Percentiles rank a stretch among this genome's conserved stretches.
Evolutionary conservation across 1,140 invertebrate genomes (phyloP).

Genomic region (Temnothorax longispinosus): DNA sequence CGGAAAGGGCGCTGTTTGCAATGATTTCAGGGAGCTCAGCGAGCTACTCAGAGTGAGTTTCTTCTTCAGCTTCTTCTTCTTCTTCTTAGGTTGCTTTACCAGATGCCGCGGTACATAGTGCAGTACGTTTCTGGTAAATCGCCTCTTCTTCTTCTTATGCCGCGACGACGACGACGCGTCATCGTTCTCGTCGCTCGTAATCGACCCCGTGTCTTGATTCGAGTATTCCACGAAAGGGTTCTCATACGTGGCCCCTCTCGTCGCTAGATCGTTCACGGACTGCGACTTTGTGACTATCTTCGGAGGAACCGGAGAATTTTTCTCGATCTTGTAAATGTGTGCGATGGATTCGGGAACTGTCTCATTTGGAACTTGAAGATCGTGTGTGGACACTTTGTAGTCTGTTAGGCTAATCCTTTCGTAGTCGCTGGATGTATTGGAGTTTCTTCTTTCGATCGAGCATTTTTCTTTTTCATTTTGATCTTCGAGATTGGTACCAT

Average conservation of each 20-base stretch:
- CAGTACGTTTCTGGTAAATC: slow-evolving; percentile 77
- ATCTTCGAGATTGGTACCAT: background rate
- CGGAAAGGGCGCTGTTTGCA: slow-evolving; percentile 6
- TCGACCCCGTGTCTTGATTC: background rate
- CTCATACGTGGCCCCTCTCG: background rate
- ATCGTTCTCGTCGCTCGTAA: background rate
- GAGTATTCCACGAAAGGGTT: background rate
- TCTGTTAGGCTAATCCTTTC: slow-evolving; percentile 54
- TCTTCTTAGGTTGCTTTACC: slow-evolving; percentile 56
- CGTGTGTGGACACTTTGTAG: background rate
- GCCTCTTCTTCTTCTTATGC: slow-evolving; percentile 70
- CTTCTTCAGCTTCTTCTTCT: slow-evolving; percentile 63
- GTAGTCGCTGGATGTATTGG: slow-evolving; percentile 50
- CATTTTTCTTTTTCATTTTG: slow-evolving; percentile 14
- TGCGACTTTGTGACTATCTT: slow-evolving; percentile 22
- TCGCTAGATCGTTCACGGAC: background rate
- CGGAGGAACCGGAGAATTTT: background rate
- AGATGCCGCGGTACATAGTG: slow-evolving; percentile 76
- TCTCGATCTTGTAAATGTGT: background rate
- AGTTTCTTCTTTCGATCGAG: background rate
- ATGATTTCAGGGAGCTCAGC: slow-evolving; percentile 61
- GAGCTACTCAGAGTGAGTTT: slow-evolving; percentile 59
- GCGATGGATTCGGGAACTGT: background rate
- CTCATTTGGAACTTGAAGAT: background rate
- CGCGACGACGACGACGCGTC: background rate